Evolutionary conservation across 2,797 vertebrate genomes (phyloP), one percentile per base, ranked within the genome.

Genomic region (Etheostoma perlongum): DNA sequence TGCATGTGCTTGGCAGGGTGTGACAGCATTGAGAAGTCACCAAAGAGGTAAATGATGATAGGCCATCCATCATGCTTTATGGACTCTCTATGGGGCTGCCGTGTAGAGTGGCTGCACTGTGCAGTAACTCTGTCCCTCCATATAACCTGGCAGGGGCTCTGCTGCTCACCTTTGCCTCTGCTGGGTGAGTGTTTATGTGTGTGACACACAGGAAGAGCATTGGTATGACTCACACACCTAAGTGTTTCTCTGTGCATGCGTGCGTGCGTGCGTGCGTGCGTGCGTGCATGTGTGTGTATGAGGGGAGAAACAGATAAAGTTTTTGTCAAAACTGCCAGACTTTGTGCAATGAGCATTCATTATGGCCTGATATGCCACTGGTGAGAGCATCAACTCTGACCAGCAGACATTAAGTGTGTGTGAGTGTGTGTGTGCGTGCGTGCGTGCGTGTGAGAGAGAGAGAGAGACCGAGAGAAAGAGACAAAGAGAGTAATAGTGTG

Each of bases 11-110:
- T 89, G 87, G 87, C 19, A 66, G 88, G 85, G 88, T 90, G 91
- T 94, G 92, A 94, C 91, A 93, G 91, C 90, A 91, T 91, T 94
- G 92, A 93, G 89, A 93, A 93, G 93, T 93, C 93, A 93, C 92
- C 92, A 93, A 93, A 93, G 91, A 92, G 93, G 92, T 94, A 93
- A 93, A 93, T 92, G 91, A 93, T 92, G 92, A 93, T 92, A 82
- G 92, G 89, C 89, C 90, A 93, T 93, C 92, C 93, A 93, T 93
- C 92, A 93, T 90, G 90, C 90, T 93, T 94, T 94, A 93, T 93
- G 89, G 91, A 93, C 92, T 93, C 91, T 92, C 88, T 89, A 91
- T 90, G 92, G 90, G 74, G 91, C 91, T 89, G 89, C 90, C 70
- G 85, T 89, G 86, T 91, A 88, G 90, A 92, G 89, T 88, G 92